Evolutionary conservation across 2,113 vertebrate species (phyloP), one percentile per base, ranked within the genome.

Genomic region (Aramus guarauna): DNA sequence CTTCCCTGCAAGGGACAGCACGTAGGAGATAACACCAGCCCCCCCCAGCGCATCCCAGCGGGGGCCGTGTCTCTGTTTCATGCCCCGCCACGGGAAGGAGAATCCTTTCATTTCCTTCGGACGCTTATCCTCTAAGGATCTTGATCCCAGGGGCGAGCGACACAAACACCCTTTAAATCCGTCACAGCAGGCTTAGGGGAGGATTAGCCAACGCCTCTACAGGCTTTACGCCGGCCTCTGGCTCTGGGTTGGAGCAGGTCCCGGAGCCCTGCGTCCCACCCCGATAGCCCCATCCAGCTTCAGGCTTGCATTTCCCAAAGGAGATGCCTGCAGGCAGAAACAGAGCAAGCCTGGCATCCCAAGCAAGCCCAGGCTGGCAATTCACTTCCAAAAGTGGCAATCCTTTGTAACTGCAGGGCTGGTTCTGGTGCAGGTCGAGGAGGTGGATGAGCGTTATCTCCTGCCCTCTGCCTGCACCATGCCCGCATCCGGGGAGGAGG

Each of bases 111-210:
- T 95, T 95, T 94, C 90, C 88, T 88, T 68, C 0, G 10, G 64
- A 55, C 53, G 6, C 47, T 93, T 85, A 95, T 94, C 96, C 92
- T 17, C 94, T 43, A 5, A 90, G 82, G 88, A 93, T 93, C 95
- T 73, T 30, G 71, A 94, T 94, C 71, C 82, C 5, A 2, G 79
- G 62, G 78, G 58, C 4, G 24, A 90, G 91, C 1, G 75, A 69
- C 79, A 88, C n/a, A 62, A 96, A 86, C 91, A 83, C 92, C 79
- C 91, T 86, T 83, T 91, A 90, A 97, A 95, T 95, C 88, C 82
- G 36, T 23, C 63, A 0, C 92, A 26, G 88, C 18, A 1, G 88
- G 88, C 15, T 97, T 94, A 96, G 72, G 72, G 34, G 22, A 45
- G 94, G 95, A 97, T 97, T 92, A 97, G 90, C 78, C 12, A 50